Percentiles rank a stretch among this genome's conserved stretches.
Evolutionary conservation across 2,888 invertebrate species (phyloP).

Genomic region (Callimorpha dominula): DNA sequence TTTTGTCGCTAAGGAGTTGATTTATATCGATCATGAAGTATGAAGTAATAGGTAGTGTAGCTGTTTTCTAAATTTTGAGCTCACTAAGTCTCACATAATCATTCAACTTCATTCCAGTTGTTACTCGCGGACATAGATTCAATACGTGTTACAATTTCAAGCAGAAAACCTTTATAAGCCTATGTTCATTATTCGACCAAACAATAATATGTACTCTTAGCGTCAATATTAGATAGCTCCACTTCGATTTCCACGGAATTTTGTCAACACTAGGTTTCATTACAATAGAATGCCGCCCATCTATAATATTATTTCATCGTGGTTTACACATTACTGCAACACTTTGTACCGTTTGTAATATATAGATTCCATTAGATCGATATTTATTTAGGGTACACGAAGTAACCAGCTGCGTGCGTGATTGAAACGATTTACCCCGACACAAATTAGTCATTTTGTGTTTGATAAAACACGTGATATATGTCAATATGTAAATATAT

Average conservation of each 20-base stretch:
- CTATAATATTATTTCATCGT: neutral
- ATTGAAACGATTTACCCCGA: slow-evolving; percentile 19
- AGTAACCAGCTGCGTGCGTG: slow-evolving; percentile 26
- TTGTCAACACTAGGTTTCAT: neutral
- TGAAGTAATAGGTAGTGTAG: no score
- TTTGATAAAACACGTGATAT: slow-evolving; percentile 22
- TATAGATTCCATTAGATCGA: slow-evolving; percentile 23
- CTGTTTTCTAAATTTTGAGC: no score
- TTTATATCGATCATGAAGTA: neutral
- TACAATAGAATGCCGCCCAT: neutral
- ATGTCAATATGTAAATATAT: neutral
- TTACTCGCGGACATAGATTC: no score
- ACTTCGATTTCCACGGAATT: neutral
- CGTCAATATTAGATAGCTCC: neutral
- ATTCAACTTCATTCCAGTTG: no score
- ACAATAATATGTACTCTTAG: neutral
- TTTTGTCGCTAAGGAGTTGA: neutral
- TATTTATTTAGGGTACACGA: slow-evolving; percentile 32
- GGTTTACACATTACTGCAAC: neutral
- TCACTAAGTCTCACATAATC: no score
- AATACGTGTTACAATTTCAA: no score
- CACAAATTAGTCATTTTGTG: slow-evolving; percentile 17
- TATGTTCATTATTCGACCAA: no score
- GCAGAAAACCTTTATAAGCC: no score
- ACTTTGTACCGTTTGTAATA: neutral